Conservation (phyloP, 2,113 vertebrate species). For the Mormyrus iriodes region DNA sequence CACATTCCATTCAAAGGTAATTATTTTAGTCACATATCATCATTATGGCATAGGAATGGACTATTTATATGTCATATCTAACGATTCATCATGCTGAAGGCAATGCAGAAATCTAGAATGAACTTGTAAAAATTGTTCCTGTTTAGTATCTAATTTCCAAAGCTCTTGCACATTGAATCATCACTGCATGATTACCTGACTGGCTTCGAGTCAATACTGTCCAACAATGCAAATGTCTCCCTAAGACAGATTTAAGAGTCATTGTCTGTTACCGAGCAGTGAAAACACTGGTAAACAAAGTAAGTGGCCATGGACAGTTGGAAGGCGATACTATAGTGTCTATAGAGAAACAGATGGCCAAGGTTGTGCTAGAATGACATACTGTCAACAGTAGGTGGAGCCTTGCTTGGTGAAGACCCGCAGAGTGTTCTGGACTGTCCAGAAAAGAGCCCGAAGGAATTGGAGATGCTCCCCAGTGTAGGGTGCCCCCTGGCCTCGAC, state of each 20-base stretch:
- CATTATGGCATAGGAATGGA: slow-evolving; percentile 3
- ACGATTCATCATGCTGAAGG: background rate
- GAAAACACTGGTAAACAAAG: background rate
- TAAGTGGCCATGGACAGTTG: background rate
- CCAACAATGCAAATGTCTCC: background rate
- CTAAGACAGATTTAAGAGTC: background rate
- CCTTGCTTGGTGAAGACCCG: background rate
- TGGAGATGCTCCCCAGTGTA: background rate
- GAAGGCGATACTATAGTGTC: background rate
- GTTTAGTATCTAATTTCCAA: background rate
- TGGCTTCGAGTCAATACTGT: background rate
- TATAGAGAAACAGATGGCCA: slow-evolving; percentile 39
- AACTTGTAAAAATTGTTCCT: slow-evolving; percentile 12
- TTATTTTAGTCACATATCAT: background rate
- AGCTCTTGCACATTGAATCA: background rate
- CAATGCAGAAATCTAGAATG: slow-evolving; percentile 3
- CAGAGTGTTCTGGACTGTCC: background rate
- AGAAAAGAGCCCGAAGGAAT: background rate
- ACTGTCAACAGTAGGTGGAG: slow-evolving; percentile 22
- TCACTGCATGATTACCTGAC: background rate
- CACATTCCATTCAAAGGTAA: slow-evolving; percentile 11
- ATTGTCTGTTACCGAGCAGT: background rate
- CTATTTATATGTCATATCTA: slow-evolving; percentile 17
- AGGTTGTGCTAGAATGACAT: slow-evolving; percentile 34
- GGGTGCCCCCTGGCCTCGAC: background rate